Evolutionary conservation across 2,797 vertebrate genomes (phyloP).

Genomic region (Stomatorhinus walkeri): DNA sequence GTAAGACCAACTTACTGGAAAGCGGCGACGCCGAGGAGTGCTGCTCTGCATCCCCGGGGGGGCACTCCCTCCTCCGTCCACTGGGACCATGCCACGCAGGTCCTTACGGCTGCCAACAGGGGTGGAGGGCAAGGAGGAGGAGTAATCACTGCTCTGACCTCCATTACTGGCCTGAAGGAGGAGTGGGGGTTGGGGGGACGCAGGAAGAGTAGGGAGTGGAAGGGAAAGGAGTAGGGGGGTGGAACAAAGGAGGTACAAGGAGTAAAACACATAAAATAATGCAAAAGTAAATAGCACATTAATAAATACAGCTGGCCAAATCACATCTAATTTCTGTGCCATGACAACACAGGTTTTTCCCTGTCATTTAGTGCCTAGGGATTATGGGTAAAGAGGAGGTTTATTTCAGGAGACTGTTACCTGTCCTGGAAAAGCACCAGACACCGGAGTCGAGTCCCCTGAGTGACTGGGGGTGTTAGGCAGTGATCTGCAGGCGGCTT

Average conservation of each 20-base stretch:
- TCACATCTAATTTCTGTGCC: not conserved
- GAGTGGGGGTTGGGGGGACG: slow-evolving; percentile 19
- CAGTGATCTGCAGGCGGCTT: slow-evolving; percentile 85
- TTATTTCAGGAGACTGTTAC: slow-evolving; percentile 41
- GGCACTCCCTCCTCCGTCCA: slow-evolving; percentile 61
- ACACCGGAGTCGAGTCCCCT: slow-evolving; percentile 76
- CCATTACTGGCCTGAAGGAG: slow-evolving; percentile 77
- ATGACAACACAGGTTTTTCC: not conserved
- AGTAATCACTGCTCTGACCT: slow-evolving; percentile 74
- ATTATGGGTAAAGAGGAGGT: not conserved
- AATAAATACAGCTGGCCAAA: not conserved
- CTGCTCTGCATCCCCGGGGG: slow-evolving; percentile 68
- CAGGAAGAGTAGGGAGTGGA: slow-evolving; percentile 15
- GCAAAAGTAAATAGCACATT: not conserved
- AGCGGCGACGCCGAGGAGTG: slow-evolving; percentile 78
- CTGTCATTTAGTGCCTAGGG: not conserved
- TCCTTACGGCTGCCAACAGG: slow-evolving; percentile 86
- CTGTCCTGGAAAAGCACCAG: slow-evolving; percentile 63
- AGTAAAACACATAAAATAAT: not conserved
- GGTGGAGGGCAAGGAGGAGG: slow-evolving; percentile 87
- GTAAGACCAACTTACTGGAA: slow-evolving; percentile 67
- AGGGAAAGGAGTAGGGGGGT: slow-evolving; percentile 21
- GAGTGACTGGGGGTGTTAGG: slow-evolving; percentile 92
- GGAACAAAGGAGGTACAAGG: not conserved
- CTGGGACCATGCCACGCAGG: slow-evolving; percentile 63